phyloP scores from a whole-genome alignment of 2,113 vertebrate species.

The Coryphaenoides rupestris region DNA sequence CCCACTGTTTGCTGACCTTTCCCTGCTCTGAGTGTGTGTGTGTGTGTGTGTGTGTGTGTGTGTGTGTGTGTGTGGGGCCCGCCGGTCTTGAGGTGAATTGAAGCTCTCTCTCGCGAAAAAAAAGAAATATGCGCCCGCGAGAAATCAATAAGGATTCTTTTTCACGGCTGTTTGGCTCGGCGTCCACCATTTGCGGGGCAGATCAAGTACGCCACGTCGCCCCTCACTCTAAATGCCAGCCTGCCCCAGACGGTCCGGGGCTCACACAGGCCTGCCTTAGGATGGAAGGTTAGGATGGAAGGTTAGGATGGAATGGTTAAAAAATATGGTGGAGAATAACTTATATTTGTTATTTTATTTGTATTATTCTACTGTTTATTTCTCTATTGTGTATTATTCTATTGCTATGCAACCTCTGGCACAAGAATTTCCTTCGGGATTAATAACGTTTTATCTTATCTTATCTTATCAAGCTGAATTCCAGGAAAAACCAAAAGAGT shows the following conservation, averaged over 20 bases:
- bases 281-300: no score
- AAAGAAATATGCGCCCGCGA: conserved; percentile 47
- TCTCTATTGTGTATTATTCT: no score
- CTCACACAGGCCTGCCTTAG: not conserved
- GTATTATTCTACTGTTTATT: no score
- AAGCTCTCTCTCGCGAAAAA: conserved; percentile 48
- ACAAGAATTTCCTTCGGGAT: no score
- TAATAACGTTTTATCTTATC: no score
- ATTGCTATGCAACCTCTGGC: no score
- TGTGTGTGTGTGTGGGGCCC: conserved; percentile 18
- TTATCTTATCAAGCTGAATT: no score
- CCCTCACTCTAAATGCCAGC: conserved; percentile 32
- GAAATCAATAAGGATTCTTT: conserved; percentile 61
- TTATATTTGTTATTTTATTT: no score
- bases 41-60: no score
- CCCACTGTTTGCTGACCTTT: conserved; percentile 54
- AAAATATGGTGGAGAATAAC: no score
- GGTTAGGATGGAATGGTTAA: no score
- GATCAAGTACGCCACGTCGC: conserved; percentile 48
- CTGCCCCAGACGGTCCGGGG: conserved; percentile 1
- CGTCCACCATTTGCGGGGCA: conserved; percentile 40
- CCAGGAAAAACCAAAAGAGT: no score
- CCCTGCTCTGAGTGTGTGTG: conserved; percentile 19
- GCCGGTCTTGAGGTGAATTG: conserved; percentile 52
- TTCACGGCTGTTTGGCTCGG: conserved; percentile 33